Percentiles rank a stretch among this genome's conserved stretches.
Evolutionary conservation across 2,888 invertebrate genomes (phyloP).

Genomic region (Melangyna quadrimaculata): DNA sequence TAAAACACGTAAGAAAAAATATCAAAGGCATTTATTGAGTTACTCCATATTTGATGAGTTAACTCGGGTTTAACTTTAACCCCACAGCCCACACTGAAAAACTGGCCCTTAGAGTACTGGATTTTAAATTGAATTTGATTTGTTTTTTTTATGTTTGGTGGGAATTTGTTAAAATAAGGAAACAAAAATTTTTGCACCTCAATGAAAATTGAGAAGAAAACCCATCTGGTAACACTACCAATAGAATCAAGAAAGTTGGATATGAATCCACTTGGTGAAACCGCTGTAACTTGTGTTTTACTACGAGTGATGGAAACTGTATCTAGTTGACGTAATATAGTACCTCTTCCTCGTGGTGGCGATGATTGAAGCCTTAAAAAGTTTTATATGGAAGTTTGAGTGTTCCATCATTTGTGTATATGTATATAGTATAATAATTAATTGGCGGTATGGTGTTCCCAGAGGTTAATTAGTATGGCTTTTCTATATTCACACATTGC

Average conservation of each 20-base stretch:
- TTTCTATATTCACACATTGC: constrained; percentile 1
- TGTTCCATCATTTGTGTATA: background rate
- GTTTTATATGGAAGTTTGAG: constrained; percentile 9
- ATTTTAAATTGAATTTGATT: too few relatives aligned
- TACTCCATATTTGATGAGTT: too few relatives aligned
- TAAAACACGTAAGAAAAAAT: too few relatives aligned
- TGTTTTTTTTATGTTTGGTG: too few relatives aligned
- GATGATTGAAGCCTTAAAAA: constrained; percentile 59
- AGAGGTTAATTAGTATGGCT: constrained; percentile 51
- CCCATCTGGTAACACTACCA: background rate
- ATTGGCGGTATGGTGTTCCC: constrained; percentile 26
- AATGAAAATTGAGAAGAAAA: background rate
- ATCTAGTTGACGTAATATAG: constrained; percentile 13
- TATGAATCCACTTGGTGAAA: background rate
- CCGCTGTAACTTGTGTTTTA: background rate
- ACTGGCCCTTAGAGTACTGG: too few relatives aligned
- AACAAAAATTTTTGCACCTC: too few relatives aligned
- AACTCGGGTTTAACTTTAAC: too few relatives aligned
- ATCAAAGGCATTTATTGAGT: too few relatives aligned
- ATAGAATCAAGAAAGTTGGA: background rate
- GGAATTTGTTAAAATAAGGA: too few relatives aligned
- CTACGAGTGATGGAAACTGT: constrained; percentile 45
- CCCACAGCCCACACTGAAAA: too few relatives aligned
- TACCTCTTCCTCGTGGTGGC: too few relatives aligned
- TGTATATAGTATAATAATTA: constrained; percentile 8